Percentiles rank a stretch among this genome's conserved stretches.
Evolutionary conservation across 35 echinoderm and acorn worm genomes (phyloP).

Genomic region (Eucidaris tribuloides): DNA sequence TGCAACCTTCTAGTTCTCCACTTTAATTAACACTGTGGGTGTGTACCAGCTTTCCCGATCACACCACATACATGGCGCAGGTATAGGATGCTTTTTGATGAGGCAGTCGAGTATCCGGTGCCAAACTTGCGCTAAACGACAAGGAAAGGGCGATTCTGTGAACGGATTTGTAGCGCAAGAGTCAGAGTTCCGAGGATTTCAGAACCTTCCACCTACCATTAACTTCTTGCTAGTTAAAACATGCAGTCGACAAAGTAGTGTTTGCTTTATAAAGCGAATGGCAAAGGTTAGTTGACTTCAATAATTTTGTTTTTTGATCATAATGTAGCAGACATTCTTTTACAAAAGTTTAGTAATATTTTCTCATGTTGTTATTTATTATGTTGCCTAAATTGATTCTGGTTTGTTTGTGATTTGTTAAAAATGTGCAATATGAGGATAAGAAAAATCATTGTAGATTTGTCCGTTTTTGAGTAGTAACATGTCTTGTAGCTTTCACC

Average conservation of each 20-base stretch:
- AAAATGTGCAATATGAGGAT: no score
- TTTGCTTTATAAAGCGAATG: slow-evolving; percentile 1
- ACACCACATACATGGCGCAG: not conserved
- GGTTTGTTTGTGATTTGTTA: no score
- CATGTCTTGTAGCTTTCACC: no score
- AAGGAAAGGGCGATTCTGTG: not conserved
- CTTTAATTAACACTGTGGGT: no score
- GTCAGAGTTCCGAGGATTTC: not conserved
- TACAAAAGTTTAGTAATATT: no score
- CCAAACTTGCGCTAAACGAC: not conserved
- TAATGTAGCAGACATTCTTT: no score
- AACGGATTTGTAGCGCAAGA: not conserved
- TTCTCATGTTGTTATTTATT: no score
- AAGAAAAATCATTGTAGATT: no score
- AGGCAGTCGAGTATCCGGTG: not conserved
- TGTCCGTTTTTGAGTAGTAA: no score
- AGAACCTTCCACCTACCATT: not conserved
- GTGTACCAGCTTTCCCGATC: not conserved
- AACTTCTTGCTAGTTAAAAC: not conserved
- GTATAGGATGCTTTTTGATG: not conserved
- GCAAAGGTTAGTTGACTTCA: slow-evolving; percentile 4
- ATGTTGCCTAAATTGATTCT: no score
- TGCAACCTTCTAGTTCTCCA: no score
- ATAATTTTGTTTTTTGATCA: no score
- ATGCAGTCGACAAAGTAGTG: not conserved